Evolutionary conservation across 2,797 vertebrate species (phyloP), one percentile per base, ranked within the genome.

Genomic region (Enteromius fasciolatus): DNA sequence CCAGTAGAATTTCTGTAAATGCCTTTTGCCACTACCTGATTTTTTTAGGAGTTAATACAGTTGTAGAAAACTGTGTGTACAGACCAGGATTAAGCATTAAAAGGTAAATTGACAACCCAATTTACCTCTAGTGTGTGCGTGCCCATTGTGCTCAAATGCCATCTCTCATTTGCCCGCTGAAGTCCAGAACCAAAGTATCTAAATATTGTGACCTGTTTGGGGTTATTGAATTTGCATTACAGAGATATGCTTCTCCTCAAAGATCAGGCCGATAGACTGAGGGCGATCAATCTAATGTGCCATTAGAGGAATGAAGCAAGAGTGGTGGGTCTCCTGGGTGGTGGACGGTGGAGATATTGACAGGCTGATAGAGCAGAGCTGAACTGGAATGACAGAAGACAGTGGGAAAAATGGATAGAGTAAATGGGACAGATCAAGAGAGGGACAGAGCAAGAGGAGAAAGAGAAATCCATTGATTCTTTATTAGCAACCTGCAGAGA

Each of bases 401-500:
- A 76, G 36, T 78, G 48, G 48, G 14, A 36, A 36, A 46, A 70
- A 50, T 1, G 1, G 66, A 80, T 57, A 69, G 50, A 39, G n/a
- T 61, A 39, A 64, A 28, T 36, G 69, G 44, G 44, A 74, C 59
- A 67, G 59, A 77, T 77, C 3, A 10, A 46, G 41, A 77, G 59
- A 64, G 25, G 6, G 59, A 64, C 59, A 36, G 70, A 33, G 50
- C 12, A 5, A 14, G 68, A 73, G 63, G 44, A 20, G 8, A 20
- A 20, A 74, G 36, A 73, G 11, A 59, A 73, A 81, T 87, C 59
- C 39, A 86, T 74, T 81, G 31, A 77, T 84, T 46, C 57, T 59
- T 78, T 75, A 46, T 86, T 87, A 86, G 46, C 25, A 52, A 59
- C 23, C 81, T 89, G 86, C 54, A 81, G 66, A 85, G 68, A 83